Conservation (phyloP, 1,140 invertebrate genomes). For the Drosophila sucinea region DNA sequence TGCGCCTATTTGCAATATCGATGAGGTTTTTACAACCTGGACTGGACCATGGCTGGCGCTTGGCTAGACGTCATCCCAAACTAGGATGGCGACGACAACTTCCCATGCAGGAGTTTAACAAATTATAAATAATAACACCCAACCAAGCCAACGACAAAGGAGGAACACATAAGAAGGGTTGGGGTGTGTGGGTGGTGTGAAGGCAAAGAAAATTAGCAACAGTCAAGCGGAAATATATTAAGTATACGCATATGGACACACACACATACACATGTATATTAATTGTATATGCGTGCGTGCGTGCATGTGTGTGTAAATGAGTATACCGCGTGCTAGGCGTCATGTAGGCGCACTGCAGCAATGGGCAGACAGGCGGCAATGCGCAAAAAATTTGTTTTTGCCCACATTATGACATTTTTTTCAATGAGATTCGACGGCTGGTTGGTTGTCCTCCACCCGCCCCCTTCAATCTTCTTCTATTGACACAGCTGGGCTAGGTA, state of each 20-base stretch:
- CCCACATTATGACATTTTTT: conserved; percentile 29
- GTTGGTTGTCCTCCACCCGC: neutral
- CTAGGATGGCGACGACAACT: no score
- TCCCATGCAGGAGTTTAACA: conserved; percentile 6
- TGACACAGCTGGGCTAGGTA: conserved; percentile 64
- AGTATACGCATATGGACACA: conserved; percentile 38
- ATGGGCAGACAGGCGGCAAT: conserved; percentile 18
- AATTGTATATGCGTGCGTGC: conserved; percentile 3
- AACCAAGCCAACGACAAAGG: neutral
- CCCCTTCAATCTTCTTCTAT: conserved; percentile 31
- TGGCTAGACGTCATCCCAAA: neutral
- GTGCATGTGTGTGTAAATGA: conserved; percentile 20
- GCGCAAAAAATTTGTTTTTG: conserved; percentile 43
- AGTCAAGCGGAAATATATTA: conserved; percentile 76
- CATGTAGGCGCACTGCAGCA: conserved; percentile 43
- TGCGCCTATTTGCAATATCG: conserved; percentile 65
- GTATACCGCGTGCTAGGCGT: conserved; percentile 35
- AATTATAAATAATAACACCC: conserved; percentile 13
- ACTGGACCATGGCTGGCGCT: conserved; percentile 13
- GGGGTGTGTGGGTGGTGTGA: no score
- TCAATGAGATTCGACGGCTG: conserved; percentile 21
- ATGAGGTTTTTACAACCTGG: conserved; percentile 58
- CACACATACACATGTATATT: neutral
- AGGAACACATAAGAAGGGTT: neutral
- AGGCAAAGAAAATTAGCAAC: conserved; percentile 45